phyloP scores from a whole-genome alignment of 2,113 vertebrate species.

The Spheniscus mendiculus region DNA sequence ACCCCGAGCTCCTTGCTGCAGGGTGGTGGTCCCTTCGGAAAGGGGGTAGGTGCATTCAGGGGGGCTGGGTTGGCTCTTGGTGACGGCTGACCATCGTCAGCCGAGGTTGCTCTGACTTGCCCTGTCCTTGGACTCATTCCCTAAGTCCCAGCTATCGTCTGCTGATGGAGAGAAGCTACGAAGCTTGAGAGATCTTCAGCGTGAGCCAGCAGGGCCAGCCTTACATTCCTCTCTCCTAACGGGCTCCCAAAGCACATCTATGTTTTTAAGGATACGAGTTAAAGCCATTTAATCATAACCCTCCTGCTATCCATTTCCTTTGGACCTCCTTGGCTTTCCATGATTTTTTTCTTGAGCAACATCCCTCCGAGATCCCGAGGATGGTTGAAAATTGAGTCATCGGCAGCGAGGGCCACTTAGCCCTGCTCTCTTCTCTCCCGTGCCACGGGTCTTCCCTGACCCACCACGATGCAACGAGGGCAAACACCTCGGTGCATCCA shows the following conservation, averaged over 20 bases:
- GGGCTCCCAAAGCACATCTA: neutral
- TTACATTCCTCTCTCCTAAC: neutral
- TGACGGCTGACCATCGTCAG: fast-evolving
- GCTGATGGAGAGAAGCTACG: neutral
- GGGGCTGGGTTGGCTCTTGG: neutral
- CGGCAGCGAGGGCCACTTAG: fast-evolving
- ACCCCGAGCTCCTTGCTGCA: neutral
- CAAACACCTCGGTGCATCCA: neutral
- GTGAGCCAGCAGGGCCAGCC: neutral
- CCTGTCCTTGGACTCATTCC: neutral
- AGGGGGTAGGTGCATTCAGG: neutral
- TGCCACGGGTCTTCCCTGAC: fast-evolving
- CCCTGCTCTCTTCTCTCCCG: neutral
- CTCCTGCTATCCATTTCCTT: neutral
- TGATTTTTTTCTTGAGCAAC: neutral
- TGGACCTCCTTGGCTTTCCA: neutral
- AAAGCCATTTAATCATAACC: neutral
- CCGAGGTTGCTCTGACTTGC: neutral
- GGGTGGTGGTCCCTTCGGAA: neutral
- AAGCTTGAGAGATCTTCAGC: neutral
- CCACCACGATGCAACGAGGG: fast-evolving
- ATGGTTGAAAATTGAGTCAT: neutral
- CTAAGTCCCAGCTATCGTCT: neutral
- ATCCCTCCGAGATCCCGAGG: neutral
- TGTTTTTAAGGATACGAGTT: neutral